Percentiles rank a stretch among this genome's conserved stretches.
phyloP scores from a whole-genome alignment of 1,140 invertebrate genomes.

The Nasonia vitripennis region DNA sequence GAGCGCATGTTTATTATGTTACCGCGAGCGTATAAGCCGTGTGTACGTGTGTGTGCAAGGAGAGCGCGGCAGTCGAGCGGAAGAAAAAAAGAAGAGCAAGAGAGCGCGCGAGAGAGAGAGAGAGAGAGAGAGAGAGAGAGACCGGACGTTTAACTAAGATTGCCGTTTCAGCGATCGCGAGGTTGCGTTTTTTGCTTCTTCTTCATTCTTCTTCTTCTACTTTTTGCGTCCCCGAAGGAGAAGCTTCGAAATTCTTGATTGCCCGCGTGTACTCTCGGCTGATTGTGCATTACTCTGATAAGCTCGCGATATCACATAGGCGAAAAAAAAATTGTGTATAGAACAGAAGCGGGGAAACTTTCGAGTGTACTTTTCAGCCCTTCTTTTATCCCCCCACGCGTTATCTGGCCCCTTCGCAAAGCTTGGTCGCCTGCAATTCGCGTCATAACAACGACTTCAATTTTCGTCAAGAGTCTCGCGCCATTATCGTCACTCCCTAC shows the following conservation, averaged over 20 bases:
- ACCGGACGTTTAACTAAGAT: slow-evolving; percentile 32
- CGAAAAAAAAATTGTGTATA: not conserved
- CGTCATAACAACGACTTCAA: slow-evolving; percentile 75
- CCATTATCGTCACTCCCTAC: slow-evolving; percentile 64
- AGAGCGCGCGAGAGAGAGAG: not conserved
- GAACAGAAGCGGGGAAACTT: too few species aligned
- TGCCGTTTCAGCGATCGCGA: slow-evolving; percentile 13
- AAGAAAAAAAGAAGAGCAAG: not conserved
- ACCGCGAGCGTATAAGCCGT: slow-evolving; percentile 13
- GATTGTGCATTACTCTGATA: not conserved
- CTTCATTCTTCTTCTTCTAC: not conserved
- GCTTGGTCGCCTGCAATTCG: slow-evolving; percentile 70
- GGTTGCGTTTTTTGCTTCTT: slow-evolving; percentile 7
- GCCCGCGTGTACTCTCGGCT: not conserved
- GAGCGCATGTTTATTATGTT: slow-evolving; percentile 51
- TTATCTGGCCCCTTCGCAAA: slow-evolving; percentile 62
- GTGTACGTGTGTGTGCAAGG: not conserved
- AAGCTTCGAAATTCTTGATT: not conserved
- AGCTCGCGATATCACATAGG: not conserved
- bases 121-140: not conserved
- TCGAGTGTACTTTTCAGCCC: slow-evolving; percentile 13
- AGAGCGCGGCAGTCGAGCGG: not conserved
- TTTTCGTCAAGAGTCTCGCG: slow-evolving; percentile 74
- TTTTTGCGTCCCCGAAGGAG: not conserved
- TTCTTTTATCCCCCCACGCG: slow-evolving; percentile 39